phyloP scores from a whole-genome alignment of 2,797 vertebrate genomes.

The Neostethus bicornis region DNA sequence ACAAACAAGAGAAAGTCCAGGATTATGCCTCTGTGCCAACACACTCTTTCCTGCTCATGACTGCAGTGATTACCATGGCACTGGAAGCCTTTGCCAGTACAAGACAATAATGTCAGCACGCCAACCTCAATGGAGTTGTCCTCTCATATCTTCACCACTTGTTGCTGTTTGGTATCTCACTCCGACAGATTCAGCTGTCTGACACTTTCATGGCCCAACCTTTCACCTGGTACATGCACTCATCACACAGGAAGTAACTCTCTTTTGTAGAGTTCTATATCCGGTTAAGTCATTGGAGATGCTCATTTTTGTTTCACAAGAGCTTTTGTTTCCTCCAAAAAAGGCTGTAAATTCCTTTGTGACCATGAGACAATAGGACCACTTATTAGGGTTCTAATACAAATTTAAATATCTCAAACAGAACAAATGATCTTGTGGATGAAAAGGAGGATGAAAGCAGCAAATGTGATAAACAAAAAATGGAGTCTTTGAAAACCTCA shows the following conservation, averaged over 20 bases:
- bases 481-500: too few species aligned
- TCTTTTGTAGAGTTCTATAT: conserved; percentile 15
- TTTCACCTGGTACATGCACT: conserved; percentile 47
- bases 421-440: conserved; percentile 21
- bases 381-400: conserved; percentile 20
- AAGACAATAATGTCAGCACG: conserved; percentile 62
- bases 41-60: conserved; percentile 61
- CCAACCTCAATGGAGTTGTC: conserved; percentile 68
- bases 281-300: conserved; percentile 37
- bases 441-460: conserved; percentile 25
- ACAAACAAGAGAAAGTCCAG: conserved; percentile 68
- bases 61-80: conserved; percentile 62
- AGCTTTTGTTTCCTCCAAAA: conserved; percentile 39
- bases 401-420: conserved; percentile 22
- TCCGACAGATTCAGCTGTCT: conserved; percentile 64
- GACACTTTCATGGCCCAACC: conserved; percentile 59
- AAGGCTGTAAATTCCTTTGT: conserved; percentile 41
- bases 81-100: conserved; percentile 58
- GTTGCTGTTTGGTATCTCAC: conserved; percentile 71
- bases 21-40: conserved; percentile 75
- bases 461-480: conserved; percentile 9
- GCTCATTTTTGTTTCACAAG: conserved; percentile 42
- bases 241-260: conserved; percentile 27
- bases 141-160: conserved; percentile 57
- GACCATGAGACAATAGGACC: conserved; percentile 41